These are phyloP conservation scores for Nyctibius grandis DNA, from an alignment of 2,797 vertebrate genomes.

Conservation along the genomic window DNA sequence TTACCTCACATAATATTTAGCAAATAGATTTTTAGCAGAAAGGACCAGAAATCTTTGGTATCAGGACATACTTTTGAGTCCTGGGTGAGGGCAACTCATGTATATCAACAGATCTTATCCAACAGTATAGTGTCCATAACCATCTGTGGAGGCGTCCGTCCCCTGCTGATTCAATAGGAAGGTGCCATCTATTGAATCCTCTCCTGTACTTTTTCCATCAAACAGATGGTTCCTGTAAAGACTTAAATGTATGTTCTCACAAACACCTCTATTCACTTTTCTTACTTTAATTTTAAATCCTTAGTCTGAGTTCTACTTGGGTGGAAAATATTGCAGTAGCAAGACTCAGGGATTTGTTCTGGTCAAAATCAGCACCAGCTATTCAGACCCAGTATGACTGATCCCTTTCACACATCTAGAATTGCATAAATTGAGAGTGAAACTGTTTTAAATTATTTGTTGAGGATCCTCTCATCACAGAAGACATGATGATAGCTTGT, in stretches of 20 bases:
- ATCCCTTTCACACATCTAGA: background rate
- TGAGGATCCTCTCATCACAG: background rate
- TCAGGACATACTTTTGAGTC: background rate
- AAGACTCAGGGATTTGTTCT: background rate
- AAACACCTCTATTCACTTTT: background rate
- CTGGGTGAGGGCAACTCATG: background rate
- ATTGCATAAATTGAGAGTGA: background rate
- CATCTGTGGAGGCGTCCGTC: background rate
- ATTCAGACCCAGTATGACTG: background rate
- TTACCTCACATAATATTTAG: background rate
- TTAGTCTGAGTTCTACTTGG: background rate
- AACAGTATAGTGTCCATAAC: accelerated
- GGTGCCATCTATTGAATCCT: background rate
- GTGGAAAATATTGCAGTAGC: background rate
- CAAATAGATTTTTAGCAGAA: background rate
- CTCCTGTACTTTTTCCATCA: background rate
- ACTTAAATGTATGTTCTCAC: background rate
- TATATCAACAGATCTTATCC: background rate
- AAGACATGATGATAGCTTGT: background rate
- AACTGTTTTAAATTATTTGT: background rate
- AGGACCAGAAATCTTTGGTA: background rate
- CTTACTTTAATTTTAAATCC: background rate
- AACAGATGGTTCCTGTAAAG: background rate
- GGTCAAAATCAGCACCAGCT: background rate
- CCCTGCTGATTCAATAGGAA: background rate